These are phyloP conservation scores for Blastobasis adustella DNA, from an alignment of 2,888 invertebrate genomes.

Conservation along the genomic window DNA sequence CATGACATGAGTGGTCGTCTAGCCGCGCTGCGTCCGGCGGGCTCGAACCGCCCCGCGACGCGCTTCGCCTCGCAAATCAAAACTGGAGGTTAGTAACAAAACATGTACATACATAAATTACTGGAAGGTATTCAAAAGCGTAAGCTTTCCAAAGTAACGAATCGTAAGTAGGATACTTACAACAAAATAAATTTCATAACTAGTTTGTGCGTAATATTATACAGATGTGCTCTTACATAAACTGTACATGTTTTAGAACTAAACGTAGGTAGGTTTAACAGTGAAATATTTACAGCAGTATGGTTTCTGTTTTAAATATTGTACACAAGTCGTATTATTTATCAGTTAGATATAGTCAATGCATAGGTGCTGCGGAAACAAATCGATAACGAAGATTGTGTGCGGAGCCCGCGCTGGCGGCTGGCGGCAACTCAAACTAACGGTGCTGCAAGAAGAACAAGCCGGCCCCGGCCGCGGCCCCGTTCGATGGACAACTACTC, in stretches of 20 bases:
- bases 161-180: slow-evolving; percentile 50
- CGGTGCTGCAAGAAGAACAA: slow-evolving; percentile 83
- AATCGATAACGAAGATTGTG: slow-evolving; percentile 66
- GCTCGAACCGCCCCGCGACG: slow-evolving; percentile 48
- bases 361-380: slow-evolving; percentile 75
- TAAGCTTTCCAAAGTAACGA: slow-evolving; percentile 72
- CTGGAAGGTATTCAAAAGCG: slow-evolving; percentile 70
- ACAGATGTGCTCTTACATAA: slow-evolving; percentile 74
- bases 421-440: slow-evolving; percentile 81
- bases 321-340: slow-evolving; percentile 63
- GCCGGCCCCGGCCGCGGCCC: slow-evolving; percentile 43
- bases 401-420: slow-evolving; percentile 71
- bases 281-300: slow-evolving; percentile 76
- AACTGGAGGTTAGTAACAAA: slow-evolving; percentile 73
- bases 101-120: slow-evolving; percentile 73
- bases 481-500: slow-evolving; percentile 71
- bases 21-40: slow-evolving; percentile 34
- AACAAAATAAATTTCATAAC: slow-evolving; percentile 70
- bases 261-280: slow-evolving; percentile 66
- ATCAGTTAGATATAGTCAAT: slow-evolving; percentile 69
- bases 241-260: slow-evolving; percentile 77
- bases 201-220: slow-evolving; percentile 70
- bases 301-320: slow-evolving; percentile 61
- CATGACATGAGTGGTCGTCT: slow-evolving; percentile 69
- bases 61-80: slow-evolving; percentile 47